phyloP scores from a whole-genome alignment of 37 sponge, comb jelly and placozoan species.

The Hexactinellida sp. region DNA sequence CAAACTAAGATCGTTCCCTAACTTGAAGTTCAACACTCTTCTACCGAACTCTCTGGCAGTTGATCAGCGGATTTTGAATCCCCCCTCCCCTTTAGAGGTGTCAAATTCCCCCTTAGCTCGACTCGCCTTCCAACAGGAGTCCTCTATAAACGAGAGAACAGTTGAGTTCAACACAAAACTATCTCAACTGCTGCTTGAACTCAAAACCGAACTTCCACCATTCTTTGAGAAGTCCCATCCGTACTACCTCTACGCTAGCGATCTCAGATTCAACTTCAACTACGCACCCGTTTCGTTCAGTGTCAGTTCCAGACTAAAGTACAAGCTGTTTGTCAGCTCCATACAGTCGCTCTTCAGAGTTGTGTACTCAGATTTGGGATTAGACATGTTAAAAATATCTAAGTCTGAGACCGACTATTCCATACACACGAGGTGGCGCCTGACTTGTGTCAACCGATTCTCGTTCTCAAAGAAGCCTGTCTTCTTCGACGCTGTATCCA shows the following conservation, averaged over 20 bases:
- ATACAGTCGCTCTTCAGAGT: background rate
- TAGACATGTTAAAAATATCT: background rate
- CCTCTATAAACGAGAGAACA: background rate
- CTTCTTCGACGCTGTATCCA: background rate
- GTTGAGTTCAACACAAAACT: background rate
- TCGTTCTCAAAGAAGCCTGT: background rate
- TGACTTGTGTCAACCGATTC: background rate
- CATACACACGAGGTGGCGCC: background rate
- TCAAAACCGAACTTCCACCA: background rate
- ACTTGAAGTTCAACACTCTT: background rate
- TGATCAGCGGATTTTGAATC: background rate
- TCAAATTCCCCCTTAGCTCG: background rate
- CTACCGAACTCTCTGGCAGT: background rate
- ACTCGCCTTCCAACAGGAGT: background rate
- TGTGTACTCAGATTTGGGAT: background rate
- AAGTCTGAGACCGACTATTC: background rate
- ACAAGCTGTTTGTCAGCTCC: background rate
- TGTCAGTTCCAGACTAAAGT: background rate
- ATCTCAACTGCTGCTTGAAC: background rate
- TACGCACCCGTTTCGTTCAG: background rate
- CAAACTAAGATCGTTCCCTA: background rate
- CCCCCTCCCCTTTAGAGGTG: background rate
- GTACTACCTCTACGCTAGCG: background rate
- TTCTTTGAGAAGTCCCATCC: background rate
- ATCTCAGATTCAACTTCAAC: background rate